These are phyloP conservation scores for Phodopus roborovskii DNA, from an alignment of 2,113 vertebrate species.

Conservation along the genomic window DNA sequence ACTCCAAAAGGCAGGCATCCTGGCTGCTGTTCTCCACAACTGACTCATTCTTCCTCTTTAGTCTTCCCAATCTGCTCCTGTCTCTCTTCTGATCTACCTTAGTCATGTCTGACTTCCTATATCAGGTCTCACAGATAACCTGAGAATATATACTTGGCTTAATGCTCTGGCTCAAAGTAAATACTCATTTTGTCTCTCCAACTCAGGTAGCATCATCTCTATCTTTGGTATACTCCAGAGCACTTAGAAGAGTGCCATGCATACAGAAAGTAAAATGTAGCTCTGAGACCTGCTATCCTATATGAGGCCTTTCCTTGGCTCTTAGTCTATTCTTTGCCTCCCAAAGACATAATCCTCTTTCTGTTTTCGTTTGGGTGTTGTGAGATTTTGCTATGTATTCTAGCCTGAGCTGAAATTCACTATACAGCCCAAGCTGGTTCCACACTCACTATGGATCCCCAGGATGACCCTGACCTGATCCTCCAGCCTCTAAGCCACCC, in stretches of 20 bases:
- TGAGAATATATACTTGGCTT: neutral
- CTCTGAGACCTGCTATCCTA: neutral
- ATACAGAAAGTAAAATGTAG: neutral
- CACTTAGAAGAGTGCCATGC: neutral
- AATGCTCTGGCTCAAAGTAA: constrained; percentile 16
- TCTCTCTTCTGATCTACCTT: neutral
- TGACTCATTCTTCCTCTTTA: neutral
- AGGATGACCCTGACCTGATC: neutral
- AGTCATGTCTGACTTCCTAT: neutral
- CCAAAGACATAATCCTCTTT: constrained; percentile 2
- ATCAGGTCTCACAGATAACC: neutral
- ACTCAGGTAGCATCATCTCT: neutral
- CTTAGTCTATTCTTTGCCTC: constrained; percentile 37
- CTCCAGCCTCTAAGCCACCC: neutral
- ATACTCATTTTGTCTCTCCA: constrained; percentile 19
- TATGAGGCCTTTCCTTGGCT: neutral
- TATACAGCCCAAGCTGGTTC: neutral
- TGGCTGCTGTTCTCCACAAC: neutral
- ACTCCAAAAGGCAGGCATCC: neutral
- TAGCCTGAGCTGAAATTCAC: neutral
- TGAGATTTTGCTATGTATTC: neutral
- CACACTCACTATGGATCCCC: neutral
- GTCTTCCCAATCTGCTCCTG: neutral
- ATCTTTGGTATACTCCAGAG: constrained; percentile 32
- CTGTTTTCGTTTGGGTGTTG: neutral